Percentiles rank a stretch among this genome's conserved stretches.
These are phyloP conservation scores for Trachymyrmex septentrionalis DNA, from an alignment of 1,140 invertebrate species.

Conservation along the genomic window DNA sequence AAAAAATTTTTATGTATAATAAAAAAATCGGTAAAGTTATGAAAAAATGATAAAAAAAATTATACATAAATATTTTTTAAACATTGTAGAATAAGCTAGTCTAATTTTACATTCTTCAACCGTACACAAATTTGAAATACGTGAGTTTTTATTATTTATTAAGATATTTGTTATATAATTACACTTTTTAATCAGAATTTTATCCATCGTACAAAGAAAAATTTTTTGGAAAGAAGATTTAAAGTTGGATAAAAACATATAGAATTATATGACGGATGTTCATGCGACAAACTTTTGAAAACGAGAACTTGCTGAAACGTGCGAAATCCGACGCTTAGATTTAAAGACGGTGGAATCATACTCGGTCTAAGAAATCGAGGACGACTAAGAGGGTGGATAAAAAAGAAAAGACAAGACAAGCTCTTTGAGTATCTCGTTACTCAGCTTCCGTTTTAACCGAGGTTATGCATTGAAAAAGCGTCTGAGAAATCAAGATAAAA, in stretches of 20 bases:
- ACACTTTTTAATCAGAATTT: not conserved
- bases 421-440: conserved; percentile 73
- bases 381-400: conserved; percentile 5
- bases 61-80: not conserved
- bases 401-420: conserved; percentile 38
- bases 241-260: conserved; percentile 5
- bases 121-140: not conserved
- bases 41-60: not conserved
- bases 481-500: conserved; percentile 23
- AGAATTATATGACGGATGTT: conserved; percentile 17
- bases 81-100: not conserved
- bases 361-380: not conserved
- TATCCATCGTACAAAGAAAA: not conserved
- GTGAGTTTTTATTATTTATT: not conserved
- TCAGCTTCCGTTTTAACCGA: conserved; percentile 60
- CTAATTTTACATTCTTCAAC: not conserved
- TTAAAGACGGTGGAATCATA: conserved; percentile 60
- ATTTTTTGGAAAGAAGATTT: conserved; percentile 2
- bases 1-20: not conserved
- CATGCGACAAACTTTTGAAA: conserved; percentile 16
- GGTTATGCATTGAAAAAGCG: conserved; percentile 59
- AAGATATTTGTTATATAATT: not conserved
- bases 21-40: not conserved
- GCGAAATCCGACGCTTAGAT: conserved; percentile 59
- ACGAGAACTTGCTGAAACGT: conserved; percentile 60